Conservation (phyloP, 23 tunicate genomes). For the Trididemnum miniatum region DNA sequence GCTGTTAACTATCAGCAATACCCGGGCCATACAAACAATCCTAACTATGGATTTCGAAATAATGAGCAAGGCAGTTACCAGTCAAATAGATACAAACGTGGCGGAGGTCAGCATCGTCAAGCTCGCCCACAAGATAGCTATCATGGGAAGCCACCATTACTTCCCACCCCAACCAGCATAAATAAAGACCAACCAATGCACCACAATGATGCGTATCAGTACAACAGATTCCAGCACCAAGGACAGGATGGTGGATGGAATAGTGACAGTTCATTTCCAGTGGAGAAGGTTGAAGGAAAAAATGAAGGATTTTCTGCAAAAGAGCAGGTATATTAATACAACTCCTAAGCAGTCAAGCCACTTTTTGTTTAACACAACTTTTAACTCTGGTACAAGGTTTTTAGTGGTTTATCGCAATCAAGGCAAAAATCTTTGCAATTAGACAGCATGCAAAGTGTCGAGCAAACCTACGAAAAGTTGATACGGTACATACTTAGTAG, state of each 20-base stretch:
- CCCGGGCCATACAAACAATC: background rate
- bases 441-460: too few relatives aligned
- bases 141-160: slow-evolving; percentile 1
- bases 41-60: background rate
- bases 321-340: too few relatives aligned
- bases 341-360: too few relatives aligned
- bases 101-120: background rate
- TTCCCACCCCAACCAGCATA: slow-evolving; percentile 4
- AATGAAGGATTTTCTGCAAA: background rate
- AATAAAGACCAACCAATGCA: background rate
- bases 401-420: too few relatives aligned
- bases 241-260: background rate
- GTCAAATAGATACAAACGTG: background rate
- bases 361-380: too few relatives aligned
- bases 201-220: background rate
- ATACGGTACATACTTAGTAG: too few relatives aligned
- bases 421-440: too few relatives aligned
- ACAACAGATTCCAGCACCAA: background rate
- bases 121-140: background rate
- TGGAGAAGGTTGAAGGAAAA: background rate
- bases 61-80: background rate
- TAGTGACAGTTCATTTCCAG: background rate
- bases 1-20: background rate
- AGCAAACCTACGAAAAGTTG: too few relatives aligned
- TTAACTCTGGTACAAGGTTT: too few relatives aligned